Evolutionary conservation across 2,797 vertebrate genomes (phyloP).

Genomic region (Semotilus atromaculatus): DNA sequence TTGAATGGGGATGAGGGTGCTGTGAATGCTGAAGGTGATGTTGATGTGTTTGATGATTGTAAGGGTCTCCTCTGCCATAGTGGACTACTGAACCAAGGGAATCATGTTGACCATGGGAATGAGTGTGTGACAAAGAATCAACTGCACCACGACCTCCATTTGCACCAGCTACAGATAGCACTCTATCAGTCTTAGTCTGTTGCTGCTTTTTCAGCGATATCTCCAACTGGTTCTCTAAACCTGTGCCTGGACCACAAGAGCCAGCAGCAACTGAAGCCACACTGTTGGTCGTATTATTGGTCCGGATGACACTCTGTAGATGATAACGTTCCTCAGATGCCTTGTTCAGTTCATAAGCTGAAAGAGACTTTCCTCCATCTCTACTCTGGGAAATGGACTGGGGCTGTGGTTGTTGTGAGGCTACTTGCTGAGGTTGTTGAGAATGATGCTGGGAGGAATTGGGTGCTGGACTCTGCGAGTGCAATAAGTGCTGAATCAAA

Average conservation of each 20-base stretch:
- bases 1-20: conserved; percentile 69
- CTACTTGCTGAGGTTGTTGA: conserved; percentile 58
- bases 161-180: conserved; percentile 74
- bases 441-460: conserved; percentile 73
- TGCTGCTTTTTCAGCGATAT: conserved; percentile 84
- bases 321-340: conserved; percentile 87
- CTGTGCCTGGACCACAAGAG: conserved; percentile 60
- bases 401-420: conserved; percentile 70
- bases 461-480: conserved; percentile 81
- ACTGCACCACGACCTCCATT: conserved; percentile 70
- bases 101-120: conserved; percentile 71
- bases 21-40: conserved; percentile 71
- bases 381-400: conserved; percentile 67
- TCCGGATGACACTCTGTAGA: conserved; percentile 89
- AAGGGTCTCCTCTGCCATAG: conserved; percentile 74
- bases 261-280: conserved; percentile 61
- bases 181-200: conserved; percentile 66
- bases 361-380: conserved; percentile 69
- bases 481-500: conserved; percentile 88
- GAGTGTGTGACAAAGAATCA: conserved; percentile 67
- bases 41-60: conserved; percentile 68
- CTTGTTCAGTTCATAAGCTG: conserved; percentile 82
- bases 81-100: conserved; percentile 72
- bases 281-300: conserved; percentile 76
- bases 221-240: conserved; percentile 82